Conservation (phyloP, 2,113 vertebrate species). For the Sterna hirundo region DNA sequence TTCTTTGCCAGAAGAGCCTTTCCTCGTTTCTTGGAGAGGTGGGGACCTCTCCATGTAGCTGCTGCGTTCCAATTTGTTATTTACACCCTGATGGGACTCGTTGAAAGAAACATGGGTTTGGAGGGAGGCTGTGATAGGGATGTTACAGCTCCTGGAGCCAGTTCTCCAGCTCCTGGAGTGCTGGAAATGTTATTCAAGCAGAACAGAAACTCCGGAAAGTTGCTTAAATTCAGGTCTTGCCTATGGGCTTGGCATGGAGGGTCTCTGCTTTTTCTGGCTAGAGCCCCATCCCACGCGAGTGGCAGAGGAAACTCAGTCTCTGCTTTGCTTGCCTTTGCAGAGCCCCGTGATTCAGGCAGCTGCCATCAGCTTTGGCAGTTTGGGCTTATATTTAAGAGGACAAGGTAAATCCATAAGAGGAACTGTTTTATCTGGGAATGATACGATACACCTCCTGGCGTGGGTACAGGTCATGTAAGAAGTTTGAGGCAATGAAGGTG, state of each 20-base stretch:
- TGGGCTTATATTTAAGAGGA: background rate
- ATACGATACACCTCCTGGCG: fast-evolving
- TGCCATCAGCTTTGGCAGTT: background rate
- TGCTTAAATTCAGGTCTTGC: background rate
- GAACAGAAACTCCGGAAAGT: background rate
- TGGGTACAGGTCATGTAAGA: background rate
- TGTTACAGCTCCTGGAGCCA: fast-evolving
- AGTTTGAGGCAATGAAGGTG: background rate
- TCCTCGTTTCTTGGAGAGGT: background rate
- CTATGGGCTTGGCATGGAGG: background rate
- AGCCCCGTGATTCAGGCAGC: background rate
- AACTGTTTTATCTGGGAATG: background rate
- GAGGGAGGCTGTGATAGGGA: background rate
- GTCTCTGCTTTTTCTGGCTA: background rate
- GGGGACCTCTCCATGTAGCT: background rate
- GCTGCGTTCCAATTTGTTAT: fast-evolving
- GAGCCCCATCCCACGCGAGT: fast-evolving
- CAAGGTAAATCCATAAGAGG: background rate
- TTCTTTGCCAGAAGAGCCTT: background rate
- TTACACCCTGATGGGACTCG: background rate
- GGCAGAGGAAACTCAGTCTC: background rate
- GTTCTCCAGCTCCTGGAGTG: background rate
- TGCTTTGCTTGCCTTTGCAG: background rate
- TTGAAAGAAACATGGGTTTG: background rate
- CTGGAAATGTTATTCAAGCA: background rate